Evolutionary conservation across 2,888 invertebrate species (phyloP).

Genomic region (Tanytarsus gracilentus): DNA sequence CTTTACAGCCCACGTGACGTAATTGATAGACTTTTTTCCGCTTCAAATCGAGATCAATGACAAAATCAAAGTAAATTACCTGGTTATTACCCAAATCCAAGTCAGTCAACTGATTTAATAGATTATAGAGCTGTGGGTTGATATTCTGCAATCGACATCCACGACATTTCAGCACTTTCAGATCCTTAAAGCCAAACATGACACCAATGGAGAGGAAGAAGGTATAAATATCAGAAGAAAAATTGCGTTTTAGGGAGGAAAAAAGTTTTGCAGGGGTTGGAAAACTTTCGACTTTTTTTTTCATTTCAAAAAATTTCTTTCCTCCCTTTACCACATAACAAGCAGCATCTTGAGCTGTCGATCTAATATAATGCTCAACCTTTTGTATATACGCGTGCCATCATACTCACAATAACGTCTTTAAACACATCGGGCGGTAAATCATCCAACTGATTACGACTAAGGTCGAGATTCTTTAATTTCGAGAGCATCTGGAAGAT

Average conservation of each 20-base stretch:
- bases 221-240: too few relatives aligned
- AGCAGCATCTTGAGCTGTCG: too few relatives aligned
- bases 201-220: background rate
- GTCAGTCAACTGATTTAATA: conserved; percentile 60
- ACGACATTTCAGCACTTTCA: conserved; percentile 62
- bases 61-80: conserved; percentile 33
- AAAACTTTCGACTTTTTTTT: background rate
- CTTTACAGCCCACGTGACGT: too few relatives aligned
- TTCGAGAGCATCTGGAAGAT: conserved; percentile 65
- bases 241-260: background rate
- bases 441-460: conserved; percentile 63
- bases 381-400: too few relatives aligned
- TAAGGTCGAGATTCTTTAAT: conserved; percentile 61
- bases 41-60: background rate
- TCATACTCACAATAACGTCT: conserved; percentile 53
- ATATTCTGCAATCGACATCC: conserved; percentile 62
- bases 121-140: conserved; percentile 70
- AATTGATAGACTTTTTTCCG: too few relatives aligned
- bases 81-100: conserved; percentile 69
- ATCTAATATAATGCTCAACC: too few relatives aligned
- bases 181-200: conserved; percentile 45
- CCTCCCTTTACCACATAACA: too few relatives aligned
- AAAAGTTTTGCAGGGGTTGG: too few relatives aligned
- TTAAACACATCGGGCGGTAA: conserved; percentile 71
- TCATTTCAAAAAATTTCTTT: background rate